Base-by-base conservation (phyloP, 2,888 invertebrate species). In the Blastobasis adustella region DNA sequence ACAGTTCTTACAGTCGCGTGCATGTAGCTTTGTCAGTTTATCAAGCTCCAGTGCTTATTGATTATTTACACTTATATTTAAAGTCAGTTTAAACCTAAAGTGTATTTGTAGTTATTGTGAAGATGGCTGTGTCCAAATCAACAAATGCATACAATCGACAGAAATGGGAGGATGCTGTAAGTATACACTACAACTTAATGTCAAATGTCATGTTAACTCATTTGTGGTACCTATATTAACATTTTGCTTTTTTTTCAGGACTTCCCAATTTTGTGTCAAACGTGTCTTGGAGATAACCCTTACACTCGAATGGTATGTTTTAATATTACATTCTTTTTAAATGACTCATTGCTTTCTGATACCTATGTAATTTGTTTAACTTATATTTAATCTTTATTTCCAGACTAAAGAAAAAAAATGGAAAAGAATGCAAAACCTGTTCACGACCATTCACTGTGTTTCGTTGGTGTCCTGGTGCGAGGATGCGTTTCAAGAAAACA, bases 391-490 rank as follows among this genome's bases (percentile, higher is more conserved):
- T 48, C 40, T 49, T 64, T 76, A 49, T 49, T 79, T 91, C 49
- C 82, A 97, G 97, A 97, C 96, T 7, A 98, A 98, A 83, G 98
- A 98, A 74, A 94, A n/a, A 93, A 64, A 97, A 95, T 89, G 98
- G 98, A 0, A 96, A 96, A 71, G 98, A 98, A 75, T 98, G 98
- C 75, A 98, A 98, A 84, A 98, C 98, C 63, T 98, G 98, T 80
- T 91, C 93, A 47, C 91, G 98, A 45, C 98, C 98, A 1, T 98
- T 98, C 76, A 98, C 98, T 8, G 96, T 97, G 10, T 98, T 98
- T 79, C 92, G 98, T 41, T 98, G 98, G 98, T 97, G 97, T 79
- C 98, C 98, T 0, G 98, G 98, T 36, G 95, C 96, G 5, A 90
- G 95, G 63, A 97, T 97, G 96, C 93, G 98, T 65, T 98, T 97